Evolutionary conservation across 2,888 invertebrate species (phyloP).

Genomic region (Lasioglossum malachurum): DNA sequence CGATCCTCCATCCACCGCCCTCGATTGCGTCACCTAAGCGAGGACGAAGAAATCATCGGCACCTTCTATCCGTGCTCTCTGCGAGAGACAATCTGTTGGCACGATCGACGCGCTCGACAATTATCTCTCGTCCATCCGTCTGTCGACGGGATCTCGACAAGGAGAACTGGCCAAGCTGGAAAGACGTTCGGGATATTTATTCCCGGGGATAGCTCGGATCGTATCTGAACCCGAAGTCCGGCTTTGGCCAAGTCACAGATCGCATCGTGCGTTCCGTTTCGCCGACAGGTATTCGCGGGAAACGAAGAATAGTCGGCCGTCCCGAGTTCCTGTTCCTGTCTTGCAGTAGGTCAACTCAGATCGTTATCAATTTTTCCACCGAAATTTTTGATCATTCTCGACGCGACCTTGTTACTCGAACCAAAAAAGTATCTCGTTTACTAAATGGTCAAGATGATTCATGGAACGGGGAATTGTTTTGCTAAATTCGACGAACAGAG

Average conservation of each 20-base stretch:
- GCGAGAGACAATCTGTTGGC: conserved; percentile 71
- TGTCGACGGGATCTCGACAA: conserved; percentile 65
- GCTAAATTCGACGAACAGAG: conserved; percentile 48
- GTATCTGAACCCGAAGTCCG: conserved; percentile 46
- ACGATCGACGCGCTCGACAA: conserved; percentile 75
- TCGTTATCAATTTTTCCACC: conserved; percentile 7
- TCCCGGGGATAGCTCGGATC: conserved; percentile 53
- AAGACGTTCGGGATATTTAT: conserved; percentile 55
- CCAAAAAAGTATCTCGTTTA: too few species aligned
- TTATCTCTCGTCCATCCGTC: conserved; percentile 67
- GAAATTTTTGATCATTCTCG: not conserved
- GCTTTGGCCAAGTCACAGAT: conserved; percentile 39
- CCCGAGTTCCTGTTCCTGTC: not conserved
- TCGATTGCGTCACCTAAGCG: conserved; percentile 68
- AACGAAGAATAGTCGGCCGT: conserved; percentile 27
- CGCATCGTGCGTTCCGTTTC: conserved; percentile 47
- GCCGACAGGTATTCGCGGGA: conserved; percentile 53
- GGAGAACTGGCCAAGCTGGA: conserved; percentile 47
- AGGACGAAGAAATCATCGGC: conserved; percentile 68
- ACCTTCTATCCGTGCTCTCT: conserved; percentile 60
- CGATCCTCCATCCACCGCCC: conserved; percentile 50
- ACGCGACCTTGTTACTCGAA: not conserved
- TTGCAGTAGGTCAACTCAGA: conserved; percentile 5
- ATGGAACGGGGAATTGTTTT: conserved; percentile 27
- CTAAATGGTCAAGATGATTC: too few species aligned